A percentile compares a stretch with the other conserved stretches of the same genome.
phyloP scores from a whole-genome alignment of 64 coral and sea anemone genomes.

The Actinia equina region DNA sequence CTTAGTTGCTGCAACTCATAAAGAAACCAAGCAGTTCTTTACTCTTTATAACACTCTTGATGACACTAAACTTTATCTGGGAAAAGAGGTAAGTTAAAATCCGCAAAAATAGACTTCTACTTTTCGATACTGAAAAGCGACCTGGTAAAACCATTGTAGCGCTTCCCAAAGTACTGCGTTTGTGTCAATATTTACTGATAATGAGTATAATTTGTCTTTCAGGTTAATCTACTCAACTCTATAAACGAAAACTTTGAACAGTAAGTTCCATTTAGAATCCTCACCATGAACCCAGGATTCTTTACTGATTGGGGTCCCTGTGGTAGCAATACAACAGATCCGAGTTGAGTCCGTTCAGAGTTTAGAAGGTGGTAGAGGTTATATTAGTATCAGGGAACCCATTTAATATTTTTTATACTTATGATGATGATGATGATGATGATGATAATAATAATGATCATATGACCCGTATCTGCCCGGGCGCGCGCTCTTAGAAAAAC shows the following conservation, averaged over 20 bases:
- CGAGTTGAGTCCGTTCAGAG: neutral
- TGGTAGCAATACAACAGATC: neutral
- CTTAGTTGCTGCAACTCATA: slow-evolving; percentile 84
- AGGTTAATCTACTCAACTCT: slow-evolving; percentile 94
- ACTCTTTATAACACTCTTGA: slow-evolving; percentile 95
- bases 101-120: too few species aligned
- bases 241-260: slow-evolving; percentile 97
- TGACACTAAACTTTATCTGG: slow-evolving; percentile 89
- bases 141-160: too few species aligned
- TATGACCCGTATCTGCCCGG: too few species aligned
- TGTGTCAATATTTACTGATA: neutral
- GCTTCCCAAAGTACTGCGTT: neutral
- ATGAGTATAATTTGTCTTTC: neutral
- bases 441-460: too few species aligned
- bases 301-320: neutral
- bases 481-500: too few species aligned
- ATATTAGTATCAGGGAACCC: too few species aligned
- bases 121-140: neutral
- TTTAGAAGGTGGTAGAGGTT: too few species aligned
- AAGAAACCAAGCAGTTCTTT: slow-evolving; percentile 97
- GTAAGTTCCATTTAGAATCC: slow-evolving; percentile 51
- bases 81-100: slow-evolving; percentile 71
- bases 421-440: too few species aligned
- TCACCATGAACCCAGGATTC: neutral
- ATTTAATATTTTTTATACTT: too few species aligned